Base-by-base conservation (phyloP, 2,888 invertebrate species). In the Cyclophora albipunctata region DNA sequence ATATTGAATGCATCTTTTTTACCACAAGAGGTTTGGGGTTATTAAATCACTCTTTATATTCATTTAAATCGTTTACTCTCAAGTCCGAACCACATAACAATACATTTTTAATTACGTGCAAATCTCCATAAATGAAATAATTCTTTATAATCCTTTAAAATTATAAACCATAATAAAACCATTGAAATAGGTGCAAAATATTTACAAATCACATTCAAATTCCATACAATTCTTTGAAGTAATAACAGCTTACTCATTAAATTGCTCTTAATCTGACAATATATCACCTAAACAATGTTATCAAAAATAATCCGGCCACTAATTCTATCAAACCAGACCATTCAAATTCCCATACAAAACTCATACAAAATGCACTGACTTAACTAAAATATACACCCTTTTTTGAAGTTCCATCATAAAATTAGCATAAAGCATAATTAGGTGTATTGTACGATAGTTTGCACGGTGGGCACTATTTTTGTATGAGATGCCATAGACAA, bases 391-490 rank as follows among this genome's bases (percentile, higher is more conserved):
- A 80, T 75, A 81, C 83, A 81, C 77, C 80, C 79, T 68, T 70
- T 67, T 57, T 64, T 68, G 65, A 68, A 71, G 76, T 71, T 20
- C 20, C 59, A 69, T 66, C 78, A 81, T 83, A 78, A 79, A 81
- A 86, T 86, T 85, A 83, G 53, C 84, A 85, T 87, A 80, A 69
- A 71, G 81, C 61, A 86, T 85, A 85, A 86, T 86, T 85, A 86
- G 85, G 49, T 57, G 69, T 78, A 85, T 87, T 86, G 83, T 86
- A 75, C 64, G 62, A 63, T 75, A 75, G 82, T 84, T 83, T 78
- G 83, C 78, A 78, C 68, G 75, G 82, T 81, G 84, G 81, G 78
- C 81, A 78, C 67, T 64, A 63, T 68, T 73, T 69, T 70, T 67
- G 65, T 69, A 67, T 64, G 53, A 60, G 51, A 57, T 51, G 45